Evolutionary conservation across 1,140 invertebrate genomes (phyloP).

Genomic region (Phocides pigmalion): DNA sequence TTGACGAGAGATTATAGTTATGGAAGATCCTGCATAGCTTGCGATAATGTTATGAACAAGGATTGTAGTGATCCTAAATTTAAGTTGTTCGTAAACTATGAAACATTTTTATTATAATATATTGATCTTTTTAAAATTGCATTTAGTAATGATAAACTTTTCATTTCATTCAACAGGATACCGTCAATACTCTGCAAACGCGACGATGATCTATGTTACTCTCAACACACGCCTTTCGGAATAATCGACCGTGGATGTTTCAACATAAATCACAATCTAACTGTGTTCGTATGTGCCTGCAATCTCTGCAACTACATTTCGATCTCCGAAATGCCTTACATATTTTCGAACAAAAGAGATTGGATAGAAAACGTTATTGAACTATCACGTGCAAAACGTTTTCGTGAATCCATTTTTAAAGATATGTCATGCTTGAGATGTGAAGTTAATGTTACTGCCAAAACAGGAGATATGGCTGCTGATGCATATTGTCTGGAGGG

Average conservation of each 20-base stretch:
- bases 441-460: conserved; percentile 55
- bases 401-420: conserved; percentile 61
- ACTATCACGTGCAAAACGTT: conserved; percentile 53
- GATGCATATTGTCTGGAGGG: conserved; percentile 60
- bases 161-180: conserved; percentile 40
- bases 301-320: conserved; percentile 69
- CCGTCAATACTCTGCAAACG: conserved; percentile 48
- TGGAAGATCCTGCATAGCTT: conserved; percentile 52
- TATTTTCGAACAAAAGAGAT: conserved; percentile 56
- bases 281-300: conserved; percentile 60
- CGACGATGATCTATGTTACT: conserved; percentile 60
- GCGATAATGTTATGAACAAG: conserved; percentile 53
- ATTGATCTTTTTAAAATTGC: background rate
- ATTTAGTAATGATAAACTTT: conserved; percentile 3
- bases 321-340: conserved; percentile 62
- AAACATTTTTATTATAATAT: background rate
- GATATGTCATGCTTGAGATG: conserved; percentile 67
- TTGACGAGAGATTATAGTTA: background rate
- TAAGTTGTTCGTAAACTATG: conserved; percentile 52
- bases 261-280: conserved; percentile 55
- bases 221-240: conserved; percentile 67
- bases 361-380: conserved; percentile 68
- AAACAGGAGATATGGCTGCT: conserved; percentile 42
- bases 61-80: conserved; percentile 55
- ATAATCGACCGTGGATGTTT: conserved; percentile 65